Percentiles rank a stretch among this genome's conserved stretches.
These are phyloP conservation scores for Thamnophis elegans DNA, from an alignment of 2,797 vertebrate species.

Conservation along the genomic window DNA sequence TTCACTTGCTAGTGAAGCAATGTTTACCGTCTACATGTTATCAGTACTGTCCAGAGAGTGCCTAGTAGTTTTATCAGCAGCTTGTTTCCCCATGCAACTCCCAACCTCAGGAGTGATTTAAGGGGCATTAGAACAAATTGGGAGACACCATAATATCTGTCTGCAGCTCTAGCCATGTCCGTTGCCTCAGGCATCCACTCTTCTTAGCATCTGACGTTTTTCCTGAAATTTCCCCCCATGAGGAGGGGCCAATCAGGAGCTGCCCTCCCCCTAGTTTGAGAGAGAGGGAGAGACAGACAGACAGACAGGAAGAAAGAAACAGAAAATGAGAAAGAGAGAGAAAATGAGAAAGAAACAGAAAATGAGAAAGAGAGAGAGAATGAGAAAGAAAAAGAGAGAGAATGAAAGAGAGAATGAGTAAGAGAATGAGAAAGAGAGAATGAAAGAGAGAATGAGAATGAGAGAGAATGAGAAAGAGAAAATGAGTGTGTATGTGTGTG, in stretches of 20 bases:
- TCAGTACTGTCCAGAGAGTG: too few species aligned
- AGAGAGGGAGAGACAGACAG: not conserved
- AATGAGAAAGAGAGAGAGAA: too few species aligned
- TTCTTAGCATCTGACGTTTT: not conserved
- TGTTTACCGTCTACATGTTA: too few species aligned
- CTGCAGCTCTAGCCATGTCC: not conserved
- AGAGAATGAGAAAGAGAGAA: too few species aligned
- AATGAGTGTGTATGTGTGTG: too few species aligned
- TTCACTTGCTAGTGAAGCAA: too few species aligned
- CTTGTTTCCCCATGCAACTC: not conserved
- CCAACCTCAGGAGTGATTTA: not conserved
- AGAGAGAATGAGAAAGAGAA: too few species aligned
- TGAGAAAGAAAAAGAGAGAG: too few species aligned
- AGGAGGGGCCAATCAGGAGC: not conserved
- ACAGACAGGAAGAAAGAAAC: rapidly evolving
- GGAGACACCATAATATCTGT: not conserved
- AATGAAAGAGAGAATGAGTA: too few species aligned
- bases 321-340: too few species aligned
- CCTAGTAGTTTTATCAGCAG: not conserved
- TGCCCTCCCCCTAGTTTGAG: not conserved
- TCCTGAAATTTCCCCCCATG: not conserved
- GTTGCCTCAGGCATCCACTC: not conserved
- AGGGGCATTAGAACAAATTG: not conserved
- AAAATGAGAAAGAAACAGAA: too few species aligned
- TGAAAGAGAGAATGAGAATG: too few species aligned